Evolutionary conservation across 1,140 invertebrate genomes (phyloP).

Genomic region (Drosophila subpulchrella): DNA sequence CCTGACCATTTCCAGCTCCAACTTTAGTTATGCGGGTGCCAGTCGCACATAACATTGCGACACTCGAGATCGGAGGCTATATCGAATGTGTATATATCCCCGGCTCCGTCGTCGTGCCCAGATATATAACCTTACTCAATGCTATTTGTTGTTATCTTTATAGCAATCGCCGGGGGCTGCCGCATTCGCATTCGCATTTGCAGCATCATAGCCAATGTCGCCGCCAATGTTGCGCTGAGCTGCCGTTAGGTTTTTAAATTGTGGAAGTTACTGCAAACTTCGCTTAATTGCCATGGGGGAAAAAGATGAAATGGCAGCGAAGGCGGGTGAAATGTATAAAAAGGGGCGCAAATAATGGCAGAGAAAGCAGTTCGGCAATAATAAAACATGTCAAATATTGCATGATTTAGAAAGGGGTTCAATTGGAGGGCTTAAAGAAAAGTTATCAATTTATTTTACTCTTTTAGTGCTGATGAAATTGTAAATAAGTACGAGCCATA

Average conservation of each 20-base stretch:
- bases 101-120: slow-evolving; percentile 47
- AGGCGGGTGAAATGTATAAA: background rate
- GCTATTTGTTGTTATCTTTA: slow-evolving; percentile 63
- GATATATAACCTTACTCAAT: slow-evolving; percentile 76
- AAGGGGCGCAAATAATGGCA: slow-evolving; percentile 5
- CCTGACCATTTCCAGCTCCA: slow-evolving; percentile 28
- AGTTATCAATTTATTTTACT: background rate
- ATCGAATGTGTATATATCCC: slow-evolving; percentile 2
- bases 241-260: slow-evolving; percentile 57
- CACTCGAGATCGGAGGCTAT: slow-evolving; percentile 40
- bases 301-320: slow-evolving; percentile 28
- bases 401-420: slow-evolving; percentile 5
- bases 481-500: too few species aligned
- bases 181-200: slow-evolving; percentile 20
- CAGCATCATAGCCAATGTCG: slow-evolving; percentile 62
- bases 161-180: slow-evolving; percentile 39
- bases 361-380: slow-evolving; percentile 26
- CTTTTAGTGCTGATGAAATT: too few species aligned
- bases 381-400: slow-evolving; percentile 19
- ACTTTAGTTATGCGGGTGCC: slow-evolving; percentile 66
- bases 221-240: slow-evolving; percentile 32
- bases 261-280: slow-evolving; percentile 51
- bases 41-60: slow-evolving; percentile 52
- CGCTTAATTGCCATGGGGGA: slow-evolving; percentile 52
- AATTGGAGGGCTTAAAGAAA: background rate